Base-by-base conservation (phyloP, 2,113 vertebrate genomes). In the Acrocephalus arundinaceus region DNA sequence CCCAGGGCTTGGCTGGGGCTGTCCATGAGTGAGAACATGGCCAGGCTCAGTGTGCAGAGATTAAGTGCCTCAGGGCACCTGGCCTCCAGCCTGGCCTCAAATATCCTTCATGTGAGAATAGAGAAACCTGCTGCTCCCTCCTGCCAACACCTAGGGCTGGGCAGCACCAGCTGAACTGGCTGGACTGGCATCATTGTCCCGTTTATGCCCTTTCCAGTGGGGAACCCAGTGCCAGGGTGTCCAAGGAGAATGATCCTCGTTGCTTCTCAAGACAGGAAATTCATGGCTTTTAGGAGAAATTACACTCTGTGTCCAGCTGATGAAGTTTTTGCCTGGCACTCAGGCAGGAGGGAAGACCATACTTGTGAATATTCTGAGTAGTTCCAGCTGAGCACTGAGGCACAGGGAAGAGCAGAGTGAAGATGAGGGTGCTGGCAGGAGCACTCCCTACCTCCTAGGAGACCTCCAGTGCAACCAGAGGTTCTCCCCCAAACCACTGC, bases 401-500 rank as follows among this genome's bases (percentile, higher is more conserved):
- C 67, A 52, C 9, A 83, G 37, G 58, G 37, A 73, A 65, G 59
- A 54, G 30, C 11, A 31, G 54, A 28, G 51, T 27, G 68, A 62
- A 58, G 54, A 23, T 35, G 54, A 51, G 22, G 59, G 20, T 78
- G 70, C 25, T 73, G 28, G 31, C 25, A 84, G 76, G 67, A 75
- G 39, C 37, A 24, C 20, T 41, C 41, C 49, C n/a, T 52, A n/a
- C 28, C 43, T 57, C 30, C 75, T 61, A 0, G 0, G 1, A 83
- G 71, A 52, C 37, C 12, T 48, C 37, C n/a, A 18, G 33, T 39
- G 15, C 48, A 67, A 31, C 7, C 35, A 48, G 52, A 90, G 27
- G 23, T 65, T 33, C 33, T 83, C 27, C 48, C 35, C 20, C 9
- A 70, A 27, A 37, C 7, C 12, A 21, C 27, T 52, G 84, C 62